A percentile compares a stretch with the other conserved stretches of the same genome.
phyloP scores from a whole-genome alignment of 2,113 vertebrate genomes.

The Verasper variegatus region DNA sequence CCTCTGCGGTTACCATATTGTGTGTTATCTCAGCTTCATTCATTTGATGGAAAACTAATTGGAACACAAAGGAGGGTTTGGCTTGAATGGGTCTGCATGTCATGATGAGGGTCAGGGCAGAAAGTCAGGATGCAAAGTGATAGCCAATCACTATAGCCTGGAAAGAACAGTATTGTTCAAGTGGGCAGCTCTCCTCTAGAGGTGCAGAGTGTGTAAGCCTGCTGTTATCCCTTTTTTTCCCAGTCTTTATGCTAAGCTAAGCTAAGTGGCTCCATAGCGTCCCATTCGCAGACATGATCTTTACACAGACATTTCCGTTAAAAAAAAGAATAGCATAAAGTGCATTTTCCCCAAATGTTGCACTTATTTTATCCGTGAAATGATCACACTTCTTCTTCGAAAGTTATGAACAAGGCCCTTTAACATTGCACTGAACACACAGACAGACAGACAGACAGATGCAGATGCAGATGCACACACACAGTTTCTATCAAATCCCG shows the following conservation, averaged over 20 bases:
- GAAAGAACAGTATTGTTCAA: too few species aligned
- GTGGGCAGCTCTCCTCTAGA: not conserved
- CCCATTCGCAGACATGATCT: too few species aligned
- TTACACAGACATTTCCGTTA: too few species aligned
- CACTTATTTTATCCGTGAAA: too few species aligned
- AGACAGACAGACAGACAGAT: too few species aligned
- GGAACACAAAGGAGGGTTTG: conserved; percentile 21
- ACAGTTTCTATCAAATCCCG: not conserved
- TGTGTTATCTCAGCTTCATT: conserved; percentile 23
- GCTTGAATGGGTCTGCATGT: conserved; percentile 20
- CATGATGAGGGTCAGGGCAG: not conserved
- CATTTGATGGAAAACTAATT: not conserved
- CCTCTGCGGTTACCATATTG: conserved; percentile 16
- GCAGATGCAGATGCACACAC: too few species aligned
- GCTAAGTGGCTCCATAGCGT: not conserved
- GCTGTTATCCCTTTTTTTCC: not conserved
- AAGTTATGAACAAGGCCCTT: too few species aligned
- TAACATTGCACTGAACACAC: too few species aligned
- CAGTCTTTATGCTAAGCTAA: not conserved
- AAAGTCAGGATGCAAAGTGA: not conserved
- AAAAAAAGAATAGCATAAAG: too few species aligned
- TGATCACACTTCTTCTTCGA: too few species aligned
- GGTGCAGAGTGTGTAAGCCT: not conserved
- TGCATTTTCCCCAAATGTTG: too few species aligned
- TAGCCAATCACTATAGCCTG: too few species aligned